A percentile compares a stretch with the other conserved stretches of the same genome.
Evolutionary conservation across 2,113 vertebrate species (phyloP).

Genomic region (Canis aureus): DNA sequence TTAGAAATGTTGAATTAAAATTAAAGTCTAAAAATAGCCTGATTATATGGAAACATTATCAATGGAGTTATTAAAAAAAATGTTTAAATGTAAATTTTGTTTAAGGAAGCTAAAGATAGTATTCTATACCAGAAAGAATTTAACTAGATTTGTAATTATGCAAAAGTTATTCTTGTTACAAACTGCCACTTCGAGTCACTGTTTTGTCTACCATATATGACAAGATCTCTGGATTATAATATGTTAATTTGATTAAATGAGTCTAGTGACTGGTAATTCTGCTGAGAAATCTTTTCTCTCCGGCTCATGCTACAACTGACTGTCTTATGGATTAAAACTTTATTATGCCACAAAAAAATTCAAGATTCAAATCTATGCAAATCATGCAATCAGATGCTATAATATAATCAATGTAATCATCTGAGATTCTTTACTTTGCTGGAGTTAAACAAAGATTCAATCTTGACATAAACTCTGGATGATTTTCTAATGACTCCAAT

Average conservation of each 20-base stretch:
- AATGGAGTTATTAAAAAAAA: not conserved
- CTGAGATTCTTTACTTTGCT: slow-evolving; percentile 9
- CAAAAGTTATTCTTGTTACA: slow-evolving; percentile 1
- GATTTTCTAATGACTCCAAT: slow-evolving; percentile 17
- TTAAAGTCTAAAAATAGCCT: not conserved
- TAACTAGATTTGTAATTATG: not conserved
- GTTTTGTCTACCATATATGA: not conserved
- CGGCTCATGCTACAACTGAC: not conserved
- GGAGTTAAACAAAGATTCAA: not conserved
- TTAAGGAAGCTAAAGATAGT: slow-evolving; percentile 29
- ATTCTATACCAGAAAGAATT: not conserved
- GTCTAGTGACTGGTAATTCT: not conserved
- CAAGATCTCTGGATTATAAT: not conserved
- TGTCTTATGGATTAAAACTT: not conserved
- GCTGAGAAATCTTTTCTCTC: slow-evolving; percentile 18
- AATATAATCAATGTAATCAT: slow-evolving; percentile 4
- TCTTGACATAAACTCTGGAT: not conserved
- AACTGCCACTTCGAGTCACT: not conserved
- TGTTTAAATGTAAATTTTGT: not conserved
- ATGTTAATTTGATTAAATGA: slow-evolving; percentile 35
- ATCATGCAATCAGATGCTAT: not conserved
- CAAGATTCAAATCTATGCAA: slow-evolving; percentile 29
- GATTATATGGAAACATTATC: not conserved
- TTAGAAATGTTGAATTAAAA: not conserved
- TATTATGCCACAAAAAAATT: slow-evolving; percentile 5